Evolutionary conservation across 2,113 vertebrate species (phyloP).

Genomic region (Acanthisitta chloris): DNA sequence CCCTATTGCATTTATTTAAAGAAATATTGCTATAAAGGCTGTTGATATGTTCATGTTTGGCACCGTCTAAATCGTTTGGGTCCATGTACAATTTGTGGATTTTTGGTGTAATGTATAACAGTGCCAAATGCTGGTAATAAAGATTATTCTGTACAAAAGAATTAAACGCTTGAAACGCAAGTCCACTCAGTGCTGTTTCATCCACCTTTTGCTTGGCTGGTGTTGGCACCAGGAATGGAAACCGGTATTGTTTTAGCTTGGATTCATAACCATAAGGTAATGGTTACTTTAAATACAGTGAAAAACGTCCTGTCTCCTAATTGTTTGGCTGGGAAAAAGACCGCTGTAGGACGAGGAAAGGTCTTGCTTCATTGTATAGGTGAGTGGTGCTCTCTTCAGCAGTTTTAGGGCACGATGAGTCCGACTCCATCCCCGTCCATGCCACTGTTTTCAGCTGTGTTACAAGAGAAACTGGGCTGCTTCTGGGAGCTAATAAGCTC

Average conservation of each 20-base stretch:
- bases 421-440: neutral
- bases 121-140: slow-evolving; percentile 77
- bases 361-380: slow-evolving; percentile 27
- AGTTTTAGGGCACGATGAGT: neutral
- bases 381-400: slow-evolving; percentile 17
- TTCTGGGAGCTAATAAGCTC: slow-evolving; percentile 23
- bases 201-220: slow-evolving; percentile 34
- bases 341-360: neutral
- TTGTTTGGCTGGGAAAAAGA: neutral
- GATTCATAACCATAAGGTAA: slow-evolving; percentile 2
- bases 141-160: slow-evolving; percentile 72
- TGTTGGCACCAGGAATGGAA: neutral
- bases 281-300: slow-evolving; percentile 27
- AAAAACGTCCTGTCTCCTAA: slow-evolving; percentile 1
- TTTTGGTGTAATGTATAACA: slow-evolving; percentile 74
- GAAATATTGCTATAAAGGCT: slow-evolving; percentile 58
- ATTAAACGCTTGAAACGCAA: slow-evolving; percentile 75
- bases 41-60: slow-evolving; percentile 65
- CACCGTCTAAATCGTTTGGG: slow-evolving; percentile 62
- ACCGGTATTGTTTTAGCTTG: neutral
- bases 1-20: slow-evolving; percentile 73
- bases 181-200: slow-evolving; percentile 51
- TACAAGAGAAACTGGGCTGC: neutral
- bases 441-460: neutral
- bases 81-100: slow-evolving; percentile 72